Evolutionary conservation across 2,888 invertebrate species (phyloP).

Genomic region (Itoplectis maculator): DNA sequence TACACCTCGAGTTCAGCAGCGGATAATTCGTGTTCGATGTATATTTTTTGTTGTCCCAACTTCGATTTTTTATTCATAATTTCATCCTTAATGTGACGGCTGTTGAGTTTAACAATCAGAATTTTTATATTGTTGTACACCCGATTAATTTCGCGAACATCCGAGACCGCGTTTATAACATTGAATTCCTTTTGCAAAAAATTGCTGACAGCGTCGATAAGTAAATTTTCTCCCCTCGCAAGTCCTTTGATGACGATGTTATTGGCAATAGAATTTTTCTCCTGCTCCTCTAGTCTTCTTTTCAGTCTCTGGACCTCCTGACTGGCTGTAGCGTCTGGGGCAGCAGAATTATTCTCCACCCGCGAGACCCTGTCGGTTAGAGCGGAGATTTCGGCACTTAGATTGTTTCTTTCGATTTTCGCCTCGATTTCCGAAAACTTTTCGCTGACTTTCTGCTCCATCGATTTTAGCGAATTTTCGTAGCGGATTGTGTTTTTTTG

Average conservation of each 20-base stretch:
- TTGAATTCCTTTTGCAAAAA: background rate
- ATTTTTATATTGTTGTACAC: background rate
- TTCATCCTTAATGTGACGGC: slow-evolving; percentile 15
- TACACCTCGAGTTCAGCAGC: slow-evolving; percentile 6
- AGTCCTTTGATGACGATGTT: slow-evolving; percentile 18
- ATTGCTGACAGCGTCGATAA: background rate
- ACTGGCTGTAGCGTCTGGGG: background rate
- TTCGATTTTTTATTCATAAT: slow-evolving; percentile 33
- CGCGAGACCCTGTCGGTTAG: background rate
- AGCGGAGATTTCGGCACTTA: background rate
- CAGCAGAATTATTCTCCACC: background rate
- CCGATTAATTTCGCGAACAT: background rate
- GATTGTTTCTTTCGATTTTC: background rate
- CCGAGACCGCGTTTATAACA: slow-evolving; percentile 5
- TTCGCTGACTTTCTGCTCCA: background rate
- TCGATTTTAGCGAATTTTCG: background rate
- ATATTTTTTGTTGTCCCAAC: slow-evolving; percentile 29
- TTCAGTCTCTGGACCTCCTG: background rate
- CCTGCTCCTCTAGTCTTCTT: background rate
- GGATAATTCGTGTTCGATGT: slow-evolving; percentile 37
- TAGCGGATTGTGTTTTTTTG: background rate
- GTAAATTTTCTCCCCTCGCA: background rate
- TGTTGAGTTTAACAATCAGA: slow-evolving; percentile 11
- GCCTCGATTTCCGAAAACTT: background rate
- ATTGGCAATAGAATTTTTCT: background rate